Conservation (phyloP, 2,888 invertebrate genomes). For the Mactromeris polynyma region DNA sequence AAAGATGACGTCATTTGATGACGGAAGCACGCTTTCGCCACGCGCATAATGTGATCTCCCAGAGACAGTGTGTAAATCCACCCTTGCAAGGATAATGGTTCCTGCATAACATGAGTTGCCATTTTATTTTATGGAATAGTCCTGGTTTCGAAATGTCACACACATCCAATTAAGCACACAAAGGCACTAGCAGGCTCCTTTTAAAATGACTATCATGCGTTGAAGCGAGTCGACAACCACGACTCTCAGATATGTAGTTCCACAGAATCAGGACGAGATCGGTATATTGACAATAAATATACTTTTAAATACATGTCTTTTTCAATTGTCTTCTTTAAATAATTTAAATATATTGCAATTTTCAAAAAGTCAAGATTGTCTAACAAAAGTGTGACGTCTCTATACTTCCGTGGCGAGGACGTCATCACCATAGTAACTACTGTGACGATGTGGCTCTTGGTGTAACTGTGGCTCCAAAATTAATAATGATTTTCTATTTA, state of each 20-base stretch:
- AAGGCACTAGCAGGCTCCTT: slow-evolving; percentile 56
- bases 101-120: slow-evolving; percentile 55
- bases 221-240: slow-evolving; percentile 40
- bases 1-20: slow-evolving; percentile 65
- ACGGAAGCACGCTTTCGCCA: slow-evolving; percentile 57
- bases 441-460: slow-evolving; percentile 71
- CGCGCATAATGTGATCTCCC: slow-evolving; percentile 57
- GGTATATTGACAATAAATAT: slow-evolving; percentile 60
- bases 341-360: slow-evolving; percentile 73
- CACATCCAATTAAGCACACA: slow-evolving; percentile 51
- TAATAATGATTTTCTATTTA: slow-evolving; percentile 76
- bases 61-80: slow-evolving; percentile 70
- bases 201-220: slow-evolving; percentile 36
- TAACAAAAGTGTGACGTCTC: slow-evolving; percentile 61
- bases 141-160: slow-evolving; percentile 39
- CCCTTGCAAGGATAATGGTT: slow-evolving; percentile 55
- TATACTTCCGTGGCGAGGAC: slow-evolving; percentile 81
- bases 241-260: slow-evolving; percentile 57
- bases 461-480: slow-evolving; percentile 72
- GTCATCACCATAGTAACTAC: slow-evolving; percentile 77
- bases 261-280: slow-evolving; percentile 58
- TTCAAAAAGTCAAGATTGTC: slow-evolving; percentile 52
- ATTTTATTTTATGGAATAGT: slow-evolving; percentile 68
- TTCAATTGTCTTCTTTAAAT: slow-evolving; percentile 49
- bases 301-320: slow-evolving; percentile 51